phyloP scores from a whole-genome alignment of 2,113 vertebrate genomes.

The Psittacus erithacus region DNA sequence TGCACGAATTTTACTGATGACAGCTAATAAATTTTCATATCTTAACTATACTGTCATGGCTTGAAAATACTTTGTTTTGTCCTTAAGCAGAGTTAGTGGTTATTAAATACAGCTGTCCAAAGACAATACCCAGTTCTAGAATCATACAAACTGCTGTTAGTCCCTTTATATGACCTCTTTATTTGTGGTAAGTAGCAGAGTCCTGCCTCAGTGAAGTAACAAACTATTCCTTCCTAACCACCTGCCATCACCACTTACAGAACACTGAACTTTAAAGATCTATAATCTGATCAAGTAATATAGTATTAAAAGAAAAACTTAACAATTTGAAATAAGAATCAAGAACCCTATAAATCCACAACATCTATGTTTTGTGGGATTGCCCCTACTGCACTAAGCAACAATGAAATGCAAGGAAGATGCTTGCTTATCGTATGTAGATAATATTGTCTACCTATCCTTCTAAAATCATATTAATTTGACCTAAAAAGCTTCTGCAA shows the following conservation, averaged over 20 bases:
- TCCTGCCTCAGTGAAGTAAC: neutral
- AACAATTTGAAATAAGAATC: neutral
- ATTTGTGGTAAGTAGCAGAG: neutral
- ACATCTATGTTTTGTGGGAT: neutral
- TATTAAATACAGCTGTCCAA: neutral
- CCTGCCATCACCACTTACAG: neutral
- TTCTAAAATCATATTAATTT: neutral
- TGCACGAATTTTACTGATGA: neutral
- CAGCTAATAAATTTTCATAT: neutral
- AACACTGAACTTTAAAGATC: neutral
- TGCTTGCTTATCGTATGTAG: neutral
- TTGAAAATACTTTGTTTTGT: neutral
- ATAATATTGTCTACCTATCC: neutral
- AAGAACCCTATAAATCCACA: neutral
- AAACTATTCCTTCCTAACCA: neutral
- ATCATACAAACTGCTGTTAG: neutral
- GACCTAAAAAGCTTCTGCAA: neutral
- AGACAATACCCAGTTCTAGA: neutral
- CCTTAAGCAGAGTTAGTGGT: neutral
- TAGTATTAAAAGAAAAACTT: neutral
- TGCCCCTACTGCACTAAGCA: neutral
- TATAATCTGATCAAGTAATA: neutral
- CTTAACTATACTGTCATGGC: neutral
- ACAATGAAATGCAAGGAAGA: neutral
- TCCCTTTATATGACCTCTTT: neutral